Evolutionary conservation across 1,140 invertebrate species (phyloP).

Genomic region (Apocrypta bakeri): DNA sequence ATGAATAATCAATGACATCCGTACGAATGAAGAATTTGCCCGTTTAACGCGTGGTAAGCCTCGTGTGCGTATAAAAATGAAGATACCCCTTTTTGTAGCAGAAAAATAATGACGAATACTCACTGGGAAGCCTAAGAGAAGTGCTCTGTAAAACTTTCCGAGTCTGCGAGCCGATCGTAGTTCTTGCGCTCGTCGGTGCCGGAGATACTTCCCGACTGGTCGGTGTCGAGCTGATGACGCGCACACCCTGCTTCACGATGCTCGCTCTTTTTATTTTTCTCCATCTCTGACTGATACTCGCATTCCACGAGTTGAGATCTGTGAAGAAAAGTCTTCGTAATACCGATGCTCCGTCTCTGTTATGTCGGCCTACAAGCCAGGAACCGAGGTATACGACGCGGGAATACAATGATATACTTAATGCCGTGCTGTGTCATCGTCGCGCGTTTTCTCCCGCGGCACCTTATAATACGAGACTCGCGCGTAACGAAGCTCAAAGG

Average conservation of each 20-base stretch:
- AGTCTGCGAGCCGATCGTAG: slow-evolving; percentile 55
- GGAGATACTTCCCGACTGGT: slow-evolving; percentile 71
- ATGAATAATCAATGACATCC: too few species aligned
- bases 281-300: slow-evolving; percentile 84
- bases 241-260: slow-evolving; percentile 49
- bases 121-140: slow-evolving; percentile 78
- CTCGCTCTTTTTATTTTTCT: slow-evolving; percentile 76
- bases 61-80: too few species aligned
- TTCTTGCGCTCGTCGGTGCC: slow-evolving; percentile 61
- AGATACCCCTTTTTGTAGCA: too few species aligned
- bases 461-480: background rate
- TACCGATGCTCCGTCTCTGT: too few species aligned
- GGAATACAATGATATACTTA: background rate
- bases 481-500: slow-evolving; percentile 38
- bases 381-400: too few species aligned
- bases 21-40: too few species aligned
- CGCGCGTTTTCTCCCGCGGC: background rate
- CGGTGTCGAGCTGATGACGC: slow-evolving; percentile 66
- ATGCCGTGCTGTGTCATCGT: slow-evolving; percentile 28
- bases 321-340: too few species aligned
- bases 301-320: slow-evolving; percentile 83
- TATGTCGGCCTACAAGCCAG: too few species aligned
- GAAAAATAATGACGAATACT: background rate
- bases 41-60: too few species aligned
- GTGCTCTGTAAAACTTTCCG: slow-evolving; percentile 77